Evolutionary conservation across 1,140 invertebrate genomes (phyloP).

Genomic region (Pseudachorutes palmiensis): DNA sequence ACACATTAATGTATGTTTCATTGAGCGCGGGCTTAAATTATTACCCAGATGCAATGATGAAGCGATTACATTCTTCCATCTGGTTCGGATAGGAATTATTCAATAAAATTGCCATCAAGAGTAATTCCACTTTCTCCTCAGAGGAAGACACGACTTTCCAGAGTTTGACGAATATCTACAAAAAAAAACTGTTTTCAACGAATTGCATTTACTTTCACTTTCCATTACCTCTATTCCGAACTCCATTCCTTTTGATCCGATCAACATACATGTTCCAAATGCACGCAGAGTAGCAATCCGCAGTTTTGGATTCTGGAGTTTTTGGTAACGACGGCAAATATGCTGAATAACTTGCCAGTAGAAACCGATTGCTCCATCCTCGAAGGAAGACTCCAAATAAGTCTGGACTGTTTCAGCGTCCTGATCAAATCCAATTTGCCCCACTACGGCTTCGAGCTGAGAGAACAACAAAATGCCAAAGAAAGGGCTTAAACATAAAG

Average conservation of each 20-base stretch:
- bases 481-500: background rate
- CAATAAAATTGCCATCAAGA: conserved; percentile 19
- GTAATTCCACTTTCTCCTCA: conserved; percentile 28
- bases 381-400: background rate
- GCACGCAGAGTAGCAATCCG: background rate
- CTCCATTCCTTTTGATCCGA: background rate
- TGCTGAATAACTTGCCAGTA: background rate
- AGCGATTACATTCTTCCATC: conserved; percentile 31
- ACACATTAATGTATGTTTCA: conserved; percentile 9
- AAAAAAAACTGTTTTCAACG: background rate
- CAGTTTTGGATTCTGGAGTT: background rate
- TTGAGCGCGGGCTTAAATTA: background rate
- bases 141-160: conserved; percentile 22
- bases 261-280: background rate
- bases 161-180: conserved; percentile 20
- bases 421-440: conserved; percentile 3
- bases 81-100: conserved; percentile 32
- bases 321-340: background rate
- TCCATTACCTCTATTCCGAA: background rate
- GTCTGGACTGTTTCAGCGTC: background rate
- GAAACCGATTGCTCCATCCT: background rate
- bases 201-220: background rate
- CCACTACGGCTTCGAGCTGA: background rate
- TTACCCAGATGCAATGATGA: conserved; percentile 3
- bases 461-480: background rate